Evolutionary conservation across 2,888 invertebrate species (phyloP).

Genomic region (Watsonalla binaria): DNA sequence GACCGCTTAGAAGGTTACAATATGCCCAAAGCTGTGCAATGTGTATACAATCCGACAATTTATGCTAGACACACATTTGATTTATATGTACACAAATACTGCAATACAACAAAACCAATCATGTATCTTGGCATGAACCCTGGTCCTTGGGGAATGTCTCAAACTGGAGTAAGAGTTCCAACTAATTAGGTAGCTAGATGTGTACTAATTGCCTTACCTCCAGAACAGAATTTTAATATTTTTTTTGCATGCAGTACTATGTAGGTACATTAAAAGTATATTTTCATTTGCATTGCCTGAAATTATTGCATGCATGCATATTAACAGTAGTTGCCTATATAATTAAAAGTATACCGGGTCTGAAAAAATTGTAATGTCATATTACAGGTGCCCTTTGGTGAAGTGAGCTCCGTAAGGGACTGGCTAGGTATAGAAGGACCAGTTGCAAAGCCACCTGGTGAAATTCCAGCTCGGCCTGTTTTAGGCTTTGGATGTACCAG

Average conservation of each 20-base stretch:
- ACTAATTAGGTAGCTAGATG: background rate
- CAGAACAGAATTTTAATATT: too few relatives aligned
- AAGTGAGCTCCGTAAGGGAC: conserved; percentile 85
- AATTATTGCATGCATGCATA: too few relatives aligned
- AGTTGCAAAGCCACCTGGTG: conserved; percentile 82
- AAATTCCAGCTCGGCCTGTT: conserved; percentile 84
- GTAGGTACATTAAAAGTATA: too few relatives aligned
- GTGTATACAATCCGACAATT: conserved; percentile 90
- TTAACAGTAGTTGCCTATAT: too few relatives aligned
- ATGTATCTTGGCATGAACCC: conserved; percentile 97
- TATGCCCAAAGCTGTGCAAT: conserved; percentile 78
- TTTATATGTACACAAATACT: conserved; percentile 85
- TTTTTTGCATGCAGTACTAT: too few relatives aligned
- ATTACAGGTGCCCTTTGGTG: conserved; percentile 92
- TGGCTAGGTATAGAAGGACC: conserved; percentile 86
- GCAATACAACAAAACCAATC: conserved; percentile 82
- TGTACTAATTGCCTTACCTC: background rate
- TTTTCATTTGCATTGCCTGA: too few relatives aligned
- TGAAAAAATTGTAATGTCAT: background rate
- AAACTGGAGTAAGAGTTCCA: conserved; percentile 86
- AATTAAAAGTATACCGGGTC: too few relatives aligned
- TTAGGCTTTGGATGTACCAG: conserved; percentile 82
- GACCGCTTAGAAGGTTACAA: conserved; percentile 58
- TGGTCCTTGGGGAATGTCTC: conserved; percentile 98
- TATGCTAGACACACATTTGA: conserved; percentile 90